These are phyloP conservation scores for Synergus itoensis DNA, from an alignment of 2,888 invertebrate species.

Conservation along the genomic window DNA sequence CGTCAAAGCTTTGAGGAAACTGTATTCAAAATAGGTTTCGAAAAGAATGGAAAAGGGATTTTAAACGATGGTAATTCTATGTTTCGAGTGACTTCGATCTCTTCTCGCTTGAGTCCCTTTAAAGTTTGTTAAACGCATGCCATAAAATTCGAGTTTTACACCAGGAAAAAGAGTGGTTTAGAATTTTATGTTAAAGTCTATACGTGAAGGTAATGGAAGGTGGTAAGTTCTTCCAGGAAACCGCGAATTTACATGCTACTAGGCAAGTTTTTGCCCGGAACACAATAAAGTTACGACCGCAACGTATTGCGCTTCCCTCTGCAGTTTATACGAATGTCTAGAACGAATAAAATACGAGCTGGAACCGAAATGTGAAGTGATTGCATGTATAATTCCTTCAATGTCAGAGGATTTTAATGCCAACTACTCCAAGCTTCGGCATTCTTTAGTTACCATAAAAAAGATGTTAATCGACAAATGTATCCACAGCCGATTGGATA, in stretches of 20 bases:
- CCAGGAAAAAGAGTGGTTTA: conserved; percentile 6
- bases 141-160: conserved; percentile 25
- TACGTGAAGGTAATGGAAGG: conserved; percentile 33
- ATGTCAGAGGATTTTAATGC: conserved; percentile 11
- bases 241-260: conserved; percentile 27
- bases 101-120: conserved; percentile 36
- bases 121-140: conserved; percentile 17
- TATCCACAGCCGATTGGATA: background rate
- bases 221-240: conserved; percentile 39
- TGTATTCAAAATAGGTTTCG: background rate
- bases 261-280: conserved; percentile 17
- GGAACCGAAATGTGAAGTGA: conserved; percentile 31
- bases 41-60: background rate
- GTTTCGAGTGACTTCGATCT: conserved; percentile 30
- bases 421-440: background rate
- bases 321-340: conserved; percentile 32
- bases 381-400: conserved; percentile 25
- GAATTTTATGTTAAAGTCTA: conserved; percentile 22
- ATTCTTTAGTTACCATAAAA: conserved; percentile 12
- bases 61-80: conserved; percentile 5
- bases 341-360: conserved; percentile 34
- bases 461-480: background rate
- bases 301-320: conserved; percentile 20
- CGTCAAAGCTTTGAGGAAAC: background rate
- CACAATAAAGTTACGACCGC: conserved; percentile 33